These are phyloP conservation scores for Eutolmus rufibarbis DNA, from an alignment of 2,888 invertebrate species.

Conservation along the genomic window DNA sequence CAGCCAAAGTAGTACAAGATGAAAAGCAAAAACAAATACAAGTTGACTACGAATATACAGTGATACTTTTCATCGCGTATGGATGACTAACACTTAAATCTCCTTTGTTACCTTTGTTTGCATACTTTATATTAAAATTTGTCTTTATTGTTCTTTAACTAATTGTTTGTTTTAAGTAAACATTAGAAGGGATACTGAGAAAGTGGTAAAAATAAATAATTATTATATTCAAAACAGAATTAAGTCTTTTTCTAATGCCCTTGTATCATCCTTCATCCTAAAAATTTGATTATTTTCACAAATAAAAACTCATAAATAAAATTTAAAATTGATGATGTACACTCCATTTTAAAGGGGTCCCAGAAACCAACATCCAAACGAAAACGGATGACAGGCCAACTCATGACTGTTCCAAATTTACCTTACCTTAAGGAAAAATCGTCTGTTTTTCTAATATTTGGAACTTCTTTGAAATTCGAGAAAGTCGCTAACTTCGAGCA, in stretches of 20 bases:
- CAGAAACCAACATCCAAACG: no score
- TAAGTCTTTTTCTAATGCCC: background rate
- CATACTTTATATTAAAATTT: background rate
- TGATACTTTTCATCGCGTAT: conserved; percentile 25
- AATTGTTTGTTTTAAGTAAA: conserved; percentile 12
- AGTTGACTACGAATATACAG: background rate
- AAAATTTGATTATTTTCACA: no score
- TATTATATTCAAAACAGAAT: conserved; percentile 10
- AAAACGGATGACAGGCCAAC: no score
- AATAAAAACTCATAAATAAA: no score
- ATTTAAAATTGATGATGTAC: no score
- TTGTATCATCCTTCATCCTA: background rate
- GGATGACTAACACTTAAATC: conserved; percentile 14
- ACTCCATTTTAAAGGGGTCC: no score
- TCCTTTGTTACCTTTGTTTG: conserved; percentile 34
- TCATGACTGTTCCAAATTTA: no score
- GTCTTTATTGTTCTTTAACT: conserved; percentile 7
- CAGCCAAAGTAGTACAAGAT: conserved; percentile 34
- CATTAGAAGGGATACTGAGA: conserved; percentile 25
- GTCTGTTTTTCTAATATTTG: no score
- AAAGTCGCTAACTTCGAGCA: no score
- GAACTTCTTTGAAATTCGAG: no score
- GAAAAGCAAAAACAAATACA: background rate
- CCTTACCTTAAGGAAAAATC: no score
- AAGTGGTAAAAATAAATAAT: conserved; percentile 32